Base-by-base conservation (phyloP, 2,797 vertebrate species). In the Thripadectes ignobilis region DNA sequence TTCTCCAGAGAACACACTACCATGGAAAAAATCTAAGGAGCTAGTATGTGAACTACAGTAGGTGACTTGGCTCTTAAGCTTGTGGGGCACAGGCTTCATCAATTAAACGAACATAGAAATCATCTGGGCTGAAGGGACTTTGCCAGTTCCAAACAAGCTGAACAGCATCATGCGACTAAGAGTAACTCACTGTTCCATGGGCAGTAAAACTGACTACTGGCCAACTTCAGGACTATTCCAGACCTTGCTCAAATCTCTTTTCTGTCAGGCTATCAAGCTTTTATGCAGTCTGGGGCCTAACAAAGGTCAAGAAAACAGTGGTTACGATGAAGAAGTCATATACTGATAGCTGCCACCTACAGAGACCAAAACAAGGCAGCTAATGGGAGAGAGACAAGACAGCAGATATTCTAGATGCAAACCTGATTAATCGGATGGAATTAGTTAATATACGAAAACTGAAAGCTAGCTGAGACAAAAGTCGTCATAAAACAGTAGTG, bases 81-180 rank as follows among this genome's bases (percentile, higher is more conserved):
- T 36, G 57, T 3, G 13, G 9, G 9, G 6, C 36, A 73, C 30
- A 62, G 20, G 54, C 2, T 12, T 73, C 43, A 84, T 7, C 39
- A 69, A 4, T 1, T 36, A 36, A 65, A 75, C 10, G 10, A 49
- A 81, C 71, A 79, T 20, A 58, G 18, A 74, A 51, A 51, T 58
- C 21, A 61, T 14, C 17, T 49, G 8, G 36, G 30, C 26, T 83
- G 49, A 80, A 45, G 8, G 7, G 9, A 71, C 8, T 30, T 74
- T 79, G 23, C 24, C 22, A 36, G 52, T 29, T 80, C n/a, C 89
- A 66, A 63, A 63, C 30, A 74, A 69, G 26, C 14, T n/a, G 38
- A 81, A 78, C 15, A 38, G 24, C 54, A 68, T 22, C 0, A 0
- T 32, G 27, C 51, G 4, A 65, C 5, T 19, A 85, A 62, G 7